A percentile compares a stretch with the other conserved stretches of the same genome.
phyloP scores from a whole-genome alignment of 2,888 invertebrate genomes.

The Philereme vetulata region DNA sequence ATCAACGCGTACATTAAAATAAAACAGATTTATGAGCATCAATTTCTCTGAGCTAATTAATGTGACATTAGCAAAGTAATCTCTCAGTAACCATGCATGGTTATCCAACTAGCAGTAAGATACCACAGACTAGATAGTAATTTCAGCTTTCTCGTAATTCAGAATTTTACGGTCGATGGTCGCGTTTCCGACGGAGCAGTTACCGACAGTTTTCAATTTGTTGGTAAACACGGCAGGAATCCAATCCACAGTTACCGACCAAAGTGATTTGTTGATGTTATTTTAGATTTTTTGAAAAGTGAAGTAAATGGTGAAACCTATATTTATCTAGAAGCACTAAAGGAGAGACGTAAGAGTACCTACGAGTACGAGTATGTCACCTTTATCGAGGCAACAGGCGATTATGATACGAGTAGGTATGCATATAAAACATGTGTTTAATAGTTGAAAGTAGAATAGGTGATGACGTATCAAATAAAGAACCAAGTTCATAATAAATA shows the following conservation, averaged over 20 bases:
- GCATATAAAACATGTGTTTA: no score
- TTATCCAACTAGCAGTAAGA: conserved; percentile 16
- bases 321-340: no score
- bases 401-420: no score
- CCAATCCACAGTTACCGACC: conserved; percentile 15
- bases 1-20: not conserved
- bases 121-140: conserved; percentile 4
- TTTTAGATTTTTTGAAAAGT: not conserved
- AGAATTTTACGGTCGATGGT: conserved; percentile 38
- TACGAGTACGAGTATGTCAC: no score
- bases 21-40: not conserved
- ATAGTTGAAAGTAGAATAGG: no score
- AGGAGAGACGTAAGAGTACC: no score
- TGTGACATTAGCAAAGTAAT: conserved; percentile 18
- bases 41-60: conserved; percentile 9
- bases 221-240: conserved; percentile 23
- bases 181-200: conserved; percentile 11
- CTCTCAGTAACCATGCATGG: conserved; percentile 7
- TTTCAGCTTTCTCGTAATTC: conserved; percentile 38
- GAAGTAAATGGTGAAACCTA: no score
- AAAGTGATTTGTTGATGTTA: conserved; percentile 8
- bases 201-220: conserved; percentile 22
- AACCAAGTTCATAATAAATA: no score
- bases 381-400: no score
- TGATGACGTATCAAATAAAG: no score